phyloP scores from a whole-genome alignment of 2,797 vertebrate genomes.

The Cryptoblepharus egeriae region DNA sequence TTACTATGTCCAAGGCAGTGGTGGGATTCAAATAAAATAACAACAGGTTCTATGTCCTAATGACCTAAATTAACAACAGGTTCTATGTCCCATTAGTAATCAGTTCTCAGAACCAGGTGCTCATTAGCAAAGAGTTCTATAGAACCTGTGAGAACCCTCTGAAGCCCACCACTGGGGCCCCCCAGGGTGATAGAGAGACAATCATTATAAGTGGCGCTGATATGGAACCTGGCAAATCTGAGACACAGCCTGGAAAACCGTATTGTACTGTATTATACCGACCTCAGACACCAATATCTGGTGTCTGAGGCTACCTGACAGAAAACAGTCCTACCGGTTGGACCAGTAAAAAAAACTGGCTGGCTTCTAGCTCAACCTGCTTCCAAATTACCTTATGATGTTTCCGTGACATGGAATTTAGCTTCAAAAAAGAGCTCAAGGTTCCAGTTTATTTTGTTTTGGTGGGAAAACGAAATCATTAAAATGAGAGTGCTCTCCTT shows the following conservation, averaged over 20 bases:
- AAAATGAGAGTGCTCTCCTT: neutral
- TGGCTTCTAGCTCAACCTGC: neutral
- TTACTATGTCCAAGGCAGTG: too few relatives aligned
- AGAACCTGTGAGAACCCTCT: too few relatives aligned
- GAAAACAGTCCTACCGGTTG: neutral
- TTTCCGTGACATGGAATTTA: fast-evolving
- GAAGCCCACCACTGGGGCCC: too few relatives aligned
- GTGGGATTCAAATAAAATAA: too few relatives aligned
- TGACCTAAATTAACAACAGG: too few relatives aligned
- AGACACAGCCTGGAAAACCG: neutral
- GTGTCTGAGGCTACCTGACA: too few relatives aligned
- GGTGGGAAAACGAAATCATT: neutral
- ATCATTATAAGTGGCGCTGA: too few relatives aligned
- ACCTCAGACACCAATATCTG: too few relatives aligned
- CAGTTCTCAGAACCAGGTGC: too few relatives aligned
- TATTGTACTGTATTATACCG: neutral
- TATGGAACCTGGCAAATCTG: neutral
- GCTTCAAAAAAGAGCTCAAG: neutral
- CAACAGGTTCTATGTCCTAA: too few relatives aligned
- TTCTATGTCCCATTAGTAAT: too few relatives aligned
- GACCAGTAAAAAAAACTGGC: neutral
- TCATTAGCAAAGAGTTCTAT: too few relatives aligned
- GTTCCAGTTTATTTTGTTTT: neutral
- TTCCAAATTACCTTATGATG: neutral
- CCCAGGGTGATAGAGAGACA: neutral